phyloP scores from a whole-genome alignment of 2,113 vertebrate genomes.

The Strigops habroptila region DNA sequence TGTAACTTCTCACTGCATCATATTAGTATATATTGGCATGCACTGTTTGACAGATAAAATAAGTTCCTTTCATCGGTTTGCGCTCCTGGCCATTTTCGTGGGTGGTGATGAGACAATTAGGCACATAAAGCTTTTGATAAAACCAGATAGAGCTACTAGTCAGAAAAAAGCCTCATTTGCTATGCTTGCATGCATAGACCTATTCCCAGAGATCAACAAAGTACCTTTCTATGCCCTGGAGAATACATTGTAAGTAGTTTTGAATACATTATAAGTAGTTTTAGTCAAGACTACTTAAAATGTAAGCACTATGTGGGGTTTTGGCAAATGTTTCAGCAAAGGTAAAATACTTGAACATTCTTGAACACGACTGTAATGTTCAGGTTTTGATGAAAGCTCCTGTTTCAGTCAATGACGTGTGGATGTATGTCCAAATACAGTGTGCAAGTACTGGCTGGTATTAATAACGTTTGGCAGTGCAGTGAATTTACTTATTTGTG shows the following conservation, averaged over 20 bases:
- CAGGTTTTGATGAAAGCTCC: neutral
- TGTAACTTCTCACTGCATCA: neutral
- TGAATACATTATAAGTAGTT: no score
- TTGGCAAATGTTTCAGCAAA: neutral
- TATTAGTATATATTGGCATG: neutral
- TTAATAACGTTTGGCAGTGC: neutral
- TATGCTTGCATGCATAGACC: neutral
- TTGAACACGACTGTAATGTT: neutral
- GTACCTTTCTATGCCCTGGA: neutral
- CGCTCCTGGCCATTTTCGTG: neutral
- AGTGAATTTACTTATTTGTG: neutral
- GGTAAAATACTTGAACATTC: neutral
- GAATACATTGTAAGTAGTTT: neutral
- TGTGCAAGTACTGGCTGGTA: neutral
- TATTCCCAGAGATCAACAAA: neutral
- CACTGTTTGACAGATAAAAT: constrained; percentile 26
- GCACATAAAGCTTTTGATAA: constrained; percentile 28
- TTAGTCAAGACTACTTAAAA: constrained; percentile 34
- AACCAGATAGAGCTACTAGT: neutral
- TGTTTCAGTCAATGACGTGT: neutral
- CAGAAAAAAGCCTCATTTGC: neutral
- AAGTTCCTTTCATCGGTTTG: neutral
- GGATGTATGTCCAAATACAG: neutral
- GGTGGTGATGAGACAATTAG: constrained; percentile 21
- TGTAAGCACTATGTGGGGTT: neutral